These are phyloP conservation scores for Heliconius ismenius DNA, from an alignment of 2,888 invertebrate genomes.

Conservation along the genomic window DNA sequence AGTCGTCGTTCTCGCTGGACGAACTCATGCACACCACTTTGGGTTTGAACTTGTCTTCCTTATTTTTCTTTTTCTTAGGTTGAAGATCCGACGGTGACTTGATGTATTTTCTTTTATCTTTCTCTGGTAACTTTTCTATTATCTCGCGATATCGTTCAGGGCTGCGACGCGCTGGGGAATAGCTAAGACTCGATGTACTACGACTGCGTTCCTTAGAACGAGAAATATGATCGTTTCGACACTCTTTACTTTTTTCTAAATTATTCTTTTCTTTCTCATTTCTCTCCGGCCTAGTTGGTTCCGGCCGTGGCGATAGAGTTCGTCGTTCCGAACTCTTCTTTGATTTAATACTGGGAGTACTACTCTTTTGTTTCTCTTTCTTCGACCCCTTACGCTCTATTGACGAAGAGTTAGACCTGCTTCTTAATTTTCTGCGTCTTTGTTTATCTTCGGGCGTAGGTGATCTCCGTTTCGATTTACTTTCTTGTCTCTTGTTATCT, in stretches of 20 bases:
- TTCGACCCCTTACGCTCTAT: conserved; percentile 53
- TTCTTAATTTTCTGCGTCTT: conserved; percentile 46
- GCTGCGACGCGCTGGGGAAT: conserved; percentile 85
- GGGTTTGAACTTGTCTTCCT: conserved; percentile 59
- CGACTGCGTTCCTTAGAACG: conserved; percentile 67
- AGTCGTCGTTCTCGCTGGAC: conserved; percentile 82
- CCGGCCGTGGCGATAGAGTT: conserved; percentile 50
- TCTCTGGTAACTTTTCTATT: conserved; percentile 80
- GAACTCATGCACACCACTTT: conserved; percentile 81
- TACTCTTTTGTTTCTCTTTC: conserved; percentile 57
- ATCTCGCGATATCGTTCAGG: conserved; percentile 87
- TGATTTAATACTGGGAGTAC: conserved; percentile 54
- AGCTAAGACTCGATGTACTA: conserved; percentile 83
- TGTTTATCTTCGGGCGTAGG: conserved; percentile 53
- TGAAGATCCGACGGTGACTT: conserved; percentile 69
- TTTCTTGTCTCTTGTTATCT: conserved; percentile 55
- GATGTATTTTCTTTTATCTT: conserved; percentile 79
- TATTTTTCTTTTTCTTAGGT: conserved; percentile 61
- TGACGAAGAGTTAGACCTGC: conserved; percentile 61
- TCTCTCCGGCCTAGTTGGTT: conserved; percentile 44
- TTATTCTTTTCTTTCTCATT: conserved; percentile 48
- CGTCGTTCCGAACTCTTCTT: conserved; percentile 54
- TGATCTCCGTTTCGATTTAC: conserved; percentile 55
- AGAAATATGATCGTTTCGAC: conserved; percentile 56
- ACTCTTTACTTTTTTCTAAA: conserved; percentile 51